phyloP scores from a whole-genome alignment of 2,113 vertebrate species.

The Platysternon megacephalum region DNA sequence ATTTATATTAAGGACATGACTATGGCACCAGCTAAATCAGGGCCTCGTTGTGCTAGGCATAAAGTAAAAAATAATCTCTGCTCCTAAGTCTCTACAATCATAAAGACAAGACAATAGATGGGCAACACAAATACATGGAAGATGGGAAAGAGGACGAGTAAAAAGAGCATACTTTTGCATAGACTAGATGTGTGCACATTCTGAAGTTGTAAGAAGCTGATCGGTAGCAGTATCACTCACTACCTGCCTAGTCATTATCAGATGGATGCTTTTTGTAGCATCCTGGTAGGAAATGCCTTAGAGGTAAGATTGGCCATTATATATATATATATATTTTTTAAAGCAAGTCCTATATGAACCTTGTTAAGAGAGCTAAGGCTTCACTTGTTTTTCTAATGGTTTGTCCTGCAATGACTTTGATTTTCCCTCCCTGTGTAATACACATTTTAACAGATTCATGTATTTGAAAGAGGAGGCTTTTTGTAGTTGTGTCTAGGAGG shows the following conservation, averaged over 20 bases:
- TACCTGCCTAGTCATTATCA: not conserved
- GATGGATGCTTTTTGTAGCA: not conserved
- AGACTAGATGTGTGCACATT: not conserved
- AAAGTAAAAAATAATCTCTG: not conserved
- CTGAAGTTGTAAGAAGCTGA: not conserved
- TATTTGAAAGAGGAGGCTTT: not conserved
- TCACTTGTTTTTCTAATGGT: not conserved
- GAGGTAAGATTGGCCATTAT: not conserved
- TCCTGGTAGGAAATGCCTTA: not conserved
- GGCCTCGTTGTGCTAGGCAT: not conserved
- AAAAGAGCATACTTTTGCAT: not conserved
- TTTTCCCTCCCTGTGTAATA: not conserved
- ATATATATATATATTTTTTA: not conserved
- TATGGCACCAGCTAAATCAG: not conserved
- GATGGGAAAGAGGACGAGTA: fast-evolving
- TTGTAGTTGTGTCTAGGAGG: not conserved
- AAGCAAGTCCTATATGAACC: not conserved
- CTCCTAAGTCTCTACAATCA: not conserved
- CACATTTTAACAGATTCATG: not conserved
- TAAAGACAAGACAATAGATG: not conserved
- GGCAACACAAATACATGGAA: fast-evolving
- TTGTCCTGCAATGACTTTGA: not conserved
- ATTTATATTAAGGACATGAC: not conserved
- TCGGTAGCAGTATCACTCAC: not conserved
- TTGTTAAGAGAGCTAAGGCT: not conserved